phyloP scores from a whole-genome alignment of 2,888 invertebrate genomes.

The Rhingia rostrata region DNA sequence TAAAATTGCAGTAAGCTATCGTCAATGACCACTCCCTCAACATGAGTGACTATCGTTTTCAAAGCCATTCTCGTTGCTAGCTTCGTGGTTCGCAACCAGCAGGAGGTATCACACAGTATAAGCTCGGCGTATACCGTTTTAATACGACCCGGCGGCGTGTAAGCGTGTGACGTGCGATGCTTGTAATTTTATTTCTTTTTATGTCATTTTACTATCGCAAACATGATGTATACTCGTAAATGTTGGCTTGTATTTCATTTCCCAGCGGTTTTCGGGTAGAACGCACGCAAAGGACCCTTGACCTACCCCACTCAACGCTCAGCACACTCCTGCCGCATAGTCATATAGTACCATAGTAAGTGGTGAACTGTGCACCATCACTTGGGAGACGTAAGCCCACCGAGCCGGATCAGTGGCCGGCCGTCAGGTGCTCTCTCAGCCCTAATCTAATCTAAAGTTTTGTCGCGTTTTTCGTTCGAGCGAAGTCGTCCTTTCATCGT shows the following conservation, averaged over 20 bases:
- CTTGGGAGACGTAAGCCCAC: slow-evolving; percentile 12
- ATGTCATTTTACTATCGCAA: slow-evolving; percentile 67
- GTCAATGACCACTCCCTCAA: background rate
- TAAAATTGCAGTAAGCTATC: background rate
- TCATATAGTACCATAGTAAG: slow-evolving; percentile 43
- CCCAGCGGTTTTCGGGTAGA: slow-evolving; percentile 52
- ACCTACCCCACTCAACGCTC: slow-evolving; percentile 42
- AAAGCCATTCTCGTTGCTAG: background rate
- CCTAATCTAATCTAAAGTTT: slow-evolving; percentile 71
- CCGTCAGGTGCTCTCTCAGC: slow-evolving; percentile 58
- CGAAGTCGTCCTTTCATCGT: slow-evolving; percentile 20
- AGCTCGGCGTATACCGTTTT: background rate
- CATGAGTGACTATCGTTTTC: background rate
- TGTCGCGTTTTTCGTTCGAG: slow-evolving; percentile 61
- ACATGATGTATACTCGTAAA: slow-evolving; percentile 71
- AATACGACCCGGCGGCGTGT: background rate
- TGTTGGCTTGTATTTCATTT: slow-evolving; percentile 71
- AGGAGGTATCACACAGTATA: slow-evolving; percentile 3
- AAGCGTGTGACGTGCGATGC: slow-evolving; percentile 47
- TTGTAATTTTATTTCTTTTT: slow-evolving; percentile 35
- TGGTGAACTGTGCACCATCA: slow-evolving; percentile 1
- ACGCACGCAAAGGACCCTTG: slow-evolving; percentile 52
- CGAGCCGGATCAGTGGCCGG: slow-evolving; percentile 24
- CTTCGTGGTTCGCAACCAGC: slow-evolving; percentile 30
- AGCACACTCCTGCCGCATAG: background rate